Evolutionary conservation across 2,888 invertebrate species (phyloP).

Genomic region (Meteorus colon): DNA sequence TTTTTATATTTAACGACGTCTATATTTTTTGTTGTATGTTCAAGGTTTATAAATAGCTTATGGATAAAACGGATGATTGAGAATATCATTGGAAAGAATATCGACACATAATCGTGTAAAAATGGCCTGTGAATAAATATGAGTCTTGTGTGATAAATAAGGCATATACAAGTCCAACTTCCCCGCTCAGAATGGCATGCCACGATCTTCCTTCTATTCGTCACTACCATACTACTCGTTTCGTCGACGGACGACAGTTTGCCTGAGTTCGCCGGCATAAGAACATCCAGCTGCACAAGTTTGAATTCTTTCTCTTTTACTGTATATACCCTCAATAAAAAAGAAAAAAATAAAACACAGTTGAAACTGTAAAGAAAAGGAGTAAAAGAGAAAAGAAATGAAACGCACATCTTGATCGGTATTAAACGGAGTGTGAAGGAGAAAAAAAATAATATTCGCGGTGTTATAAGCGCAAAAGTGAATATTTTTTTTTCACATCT

Average conservation of each 20-base stretch:
- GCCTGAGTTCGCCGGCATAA: constrained; percentile 9
- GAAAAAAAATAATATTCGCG: neutral
- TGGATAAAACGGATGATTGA: neutral
- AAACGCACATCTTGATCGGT: constrained; percentile 1
- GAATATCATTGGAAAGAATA: neutral
- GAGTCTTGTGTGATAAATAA: constrained; percentile 14
- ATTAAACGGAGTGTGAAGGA: neutral
- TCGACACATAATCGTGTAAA: neutral
- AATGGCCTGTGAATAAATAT: neutral
- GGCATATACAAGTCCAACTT: neutral
- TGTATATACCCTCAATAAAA: neutral
- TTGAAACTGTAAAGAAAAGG: neutral
- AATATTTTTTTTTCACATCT: neutral
- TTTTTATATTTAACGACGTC: neutral
- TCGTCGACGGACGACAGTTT: constrained; percentile 12
- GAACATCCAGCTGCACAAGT: constrained; percentile 3
- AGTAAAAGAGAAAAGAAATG: neutral
- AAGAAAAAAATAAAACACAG: neutral
- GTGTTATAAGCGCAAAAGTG: neutral
- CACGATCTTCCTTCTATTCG: constrained; percentile 9
- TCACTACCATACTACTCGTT: constrained; percentile 12
- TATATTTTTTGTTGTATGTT: neutral
- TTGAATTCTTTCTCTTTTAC: neutral
- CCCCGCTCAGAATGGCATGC: neutral
- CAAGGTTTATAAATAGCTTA: neutral